phyloP scores from a whole-genome alignment of 2,113 vertebrate genomes.

The Ameiurus melas region DNA sequence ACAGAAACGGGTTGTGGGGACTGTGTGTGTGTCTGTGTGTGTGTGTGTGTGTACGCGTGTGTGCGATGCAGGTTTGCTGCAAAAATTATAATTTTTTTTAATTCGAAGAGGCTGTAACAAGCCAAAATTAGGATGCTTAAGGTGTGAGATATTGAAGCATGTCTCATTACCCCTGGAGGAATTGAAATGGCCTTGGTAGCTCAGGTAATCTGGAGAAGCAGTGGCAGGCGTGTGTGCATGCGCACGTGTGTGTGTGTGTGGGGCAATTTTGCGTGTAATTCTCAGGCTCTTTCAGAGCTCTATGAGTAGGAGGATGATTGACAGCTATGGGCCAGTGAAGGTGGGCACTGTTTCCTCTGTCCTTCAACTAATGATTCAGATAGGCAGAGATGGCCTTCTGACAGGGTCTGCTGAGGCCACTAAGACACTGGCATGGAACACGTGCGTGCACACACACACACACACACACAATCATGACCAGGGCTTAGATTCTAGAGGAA shows the following conservation, averaged over 20 bases:
- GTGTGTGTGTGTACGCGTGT: neutral
- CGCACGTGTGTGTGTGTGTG: neutral
- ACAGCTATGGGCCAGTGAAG: conserved; percentile 13
- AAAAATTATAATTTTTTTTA: neutral
- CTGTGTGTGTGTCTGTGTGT: neutral
- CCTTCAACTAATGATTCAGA: conserved; percentile 41
- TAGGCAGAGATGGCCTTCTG: conserved; percentile 31
- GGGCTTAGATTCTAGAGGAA: neutral
- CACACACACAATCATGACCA: conserved; percentile 15
- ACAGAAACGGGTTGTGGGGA: conserved; percentile 12
- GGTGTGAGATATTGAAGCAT: conserved; percentile 10
- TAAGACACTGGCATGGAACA: neutral
- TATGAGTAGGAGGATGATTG: conserved; percentile 35
- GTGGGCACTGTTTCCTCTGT: neutral
- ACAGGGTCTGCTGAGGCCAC: conserved; percentile 24
- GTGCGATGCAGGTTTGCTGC: conserved; percentile 6
- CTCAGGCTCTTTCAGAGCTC: neutral
- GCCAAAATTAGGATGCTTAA: neutral
- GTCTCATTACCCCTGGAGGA: neutral
- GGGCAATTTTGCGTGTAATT: neutral
- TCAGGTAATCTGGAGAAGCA: conserved; percentile 14
- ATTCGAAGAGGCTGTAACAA: conserved; percentile 3
- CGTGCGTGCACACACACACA: neutral
- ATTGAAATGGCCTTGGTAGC: conserved; percentile 15
- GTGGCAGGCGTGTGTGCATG: neutral